phyloP scores from a whole-genome alignment of 53 echinoderm and acorn worm species.

The Henricia sp. region DNA sequence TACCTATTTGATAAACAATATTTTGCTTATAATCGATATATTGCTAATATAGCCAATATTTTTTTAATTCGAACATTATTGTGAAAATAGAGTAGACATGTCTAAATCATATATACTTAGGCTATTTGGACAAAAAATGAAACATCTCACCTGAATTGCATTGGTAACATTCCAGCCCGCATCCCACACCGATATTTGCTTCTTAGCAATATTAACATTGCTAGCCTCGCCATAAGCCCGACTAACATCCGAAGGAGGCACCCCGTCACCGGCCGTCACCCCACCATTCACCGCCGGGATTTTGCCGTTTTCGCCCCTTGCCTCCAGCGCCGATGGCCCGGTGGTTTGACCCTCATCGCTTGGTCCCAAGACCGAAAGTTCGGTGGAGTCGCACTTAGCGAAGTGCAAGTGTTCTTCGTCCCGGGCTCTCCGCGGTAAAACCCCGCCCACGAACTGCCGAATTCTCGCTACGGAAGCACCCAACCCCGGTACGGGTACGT shows the following conservation, averaged over 20 bases:
- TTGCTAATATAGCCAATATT: too few species aligned
- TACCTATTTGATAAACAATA: too few species aligned
- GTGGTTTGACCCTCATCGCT: slow-evolving; percentile 31
- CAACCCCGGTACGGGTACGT: slow-evolving; percentile 35
- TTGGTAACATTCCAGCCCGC: slow-evolving; percentile 99
- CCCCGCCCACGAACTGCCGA: slow-evolving; percentile 25
- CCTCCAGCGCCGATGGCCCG: slow-evolving; percentile 29
- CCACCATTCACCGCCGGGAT: slow-evolving; percentile 60
- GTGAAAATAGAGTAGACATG: too few species aligned
- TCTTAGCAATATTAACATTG: slow-evolving; percentile 74
- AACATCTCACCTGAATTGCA: slow-evolving; percentile 98
- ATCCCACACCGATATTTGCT: slow-evolving; percentile 93
- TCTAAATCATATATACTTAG: too few species aligned
- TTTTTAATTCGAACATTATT: too few species aligned
- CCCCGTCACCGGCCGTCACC: slow-evolving; percentile 6
- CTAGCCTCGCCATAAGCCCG: slow-evolving; percentile 67
- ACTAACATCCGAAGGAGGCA: neutral
- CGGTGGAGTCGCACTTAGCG: slow-evolving; percentile 87
- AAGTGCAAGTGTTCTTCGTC: slow-evolving; percentile 85
- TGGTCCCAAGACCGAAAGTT: slow-evolving; percentile 64
- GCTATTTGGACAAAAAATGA: too few species aligned
- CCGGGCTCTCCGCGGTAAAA: slow-evolving; percentile 14
- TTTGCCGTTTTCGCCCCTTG: slow-evolving; percentile 69
- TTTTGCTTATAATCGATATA: too few species aligned
- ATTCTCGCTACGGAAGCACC: slow-evolving; percentile 41